Percentiles rank a stretch among this genome's conserved stretches.
Evolutionary conservation across 2,113 vertebrate genomes (phyloP).

Genomic region (Eurypyga helias): DNA sequence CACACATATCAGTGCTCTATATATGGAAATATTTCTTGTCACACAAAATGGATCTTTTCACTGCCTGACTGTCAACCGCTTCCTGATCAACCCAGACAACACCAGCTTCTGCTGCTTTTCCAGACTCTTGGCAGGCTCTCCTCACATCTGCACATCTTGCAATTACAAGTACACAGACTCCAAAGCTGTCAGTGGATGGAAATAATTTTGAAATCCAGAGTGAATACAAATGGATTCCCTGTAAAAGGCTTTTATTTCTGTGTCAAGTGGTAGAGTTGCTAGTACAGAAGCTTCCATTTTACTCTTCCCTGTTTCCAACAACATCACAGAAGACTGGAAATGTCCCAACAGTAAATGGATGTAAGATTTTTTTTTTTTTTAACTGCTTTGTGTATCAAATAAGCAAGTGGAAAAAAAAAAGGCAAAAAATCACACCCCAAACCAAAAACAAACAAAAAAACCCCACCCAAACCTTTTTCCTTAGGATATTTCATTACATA

Average conservation of each 20-base stretch:
- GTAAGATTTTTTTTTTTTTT: not conserved
- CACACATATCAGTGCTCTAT: not conserved
- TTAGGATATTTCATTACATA: not conserved
- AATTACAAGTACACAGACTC: slow-evolving; percentile 56
- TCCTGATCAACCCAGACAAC: slow-evolving; percentile 52
- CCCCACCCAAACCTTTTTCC: not conserved
- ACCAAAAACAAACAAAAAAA: no score
- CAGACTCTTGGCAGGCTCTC: slow-evolving; percentile 34
- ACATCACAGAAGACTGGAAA: slow-evolving; percentile 27
- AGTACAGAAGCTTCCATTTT: slow-evolving; percentile 62
- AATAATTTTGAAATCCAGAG: slow-evolving; percentile 64
- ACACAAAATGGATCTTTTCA: slow-evolving; percentile 55
- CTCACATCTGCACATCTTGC: slow-evolving; percentile 45
- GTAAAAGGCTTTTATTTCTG: slow-evolving; percentile 56
- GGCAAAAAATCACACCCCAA: no score
- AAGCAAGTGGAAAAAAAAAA: not conserved
- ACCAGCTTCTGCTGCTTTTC: slow-evolving; percentile 38
- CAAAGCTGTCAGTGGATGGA: slow-evolving; percentile 55
- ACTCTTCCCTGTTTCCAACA: not conserved
- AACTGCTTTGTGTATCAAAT: not conserved
- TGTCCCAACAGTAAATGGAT: not conserved
- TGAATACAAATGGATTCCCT: slow-evolving; percentile 49
- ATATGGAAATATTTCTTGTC: slow-evolving; percentile 52
- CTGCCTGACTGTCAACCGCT: slow-evolving; percentile 24
- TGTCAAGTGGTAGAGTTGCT: not conserved